Base-by-base conservation (phyloP, 92 coral and sea anemone genomes). In the Blastomussa wellsi region DNA sequence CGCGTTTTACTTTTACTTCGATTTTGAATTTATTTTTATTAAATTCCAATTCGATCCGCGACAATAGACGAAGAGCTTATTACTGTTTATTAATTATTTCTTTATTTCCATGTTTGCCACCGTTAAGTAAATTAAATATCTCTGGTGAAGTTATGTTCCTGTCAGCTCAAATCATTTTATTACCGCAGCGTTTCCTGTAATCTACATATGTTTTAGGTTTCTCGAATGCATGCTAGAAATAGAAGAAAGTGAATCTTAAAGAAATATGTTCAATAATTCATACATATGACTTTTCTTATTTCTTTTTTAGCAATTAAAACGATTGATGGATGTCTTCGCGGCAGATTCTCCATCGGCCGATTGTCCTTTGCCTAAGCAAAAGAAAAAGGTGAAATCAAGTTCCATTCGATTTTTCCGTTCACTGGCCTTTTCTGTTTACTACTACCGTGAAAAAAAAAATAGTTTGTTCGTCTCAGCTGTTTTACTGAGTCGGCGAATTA, bases 241-340 rank as follows among this genome's bases (percentile, higher is more conserved):
- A 13, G 4, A 15, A 11, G 9, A 11, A 15, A 29, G 5, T 41
- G 15, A 15, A 15, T 13, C 28, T 35, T 20, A 38, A 79, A 79
- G 14, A 51, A 15, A 67, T 52, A 7, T 36, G 15, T 67, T 68
- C 31, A 5, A 9, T 37, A 38, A n/a, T 2, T 16, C 71, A 13
- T 44, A 12, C 22, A 35, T 33, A 33, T 70, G 33, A 5, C 52
- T 3, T 41, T 17, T 7, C n/a, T 52, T 78, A 15, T 70, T 62
- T 41, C n/a, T 0, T 70, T 76, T 72, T 71, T 28, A 83, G 87
- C 80, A 83, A 74, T 37, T 83, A 52, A 74, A 42, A 62, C 64
- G 60, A 33, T 37, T 83, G 79, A 59, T 20, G 12, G 87, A 83
- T 42, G 38, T 83, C 60, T 83, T 83, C 42, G 86, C 38, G 31